These are phyloP conservation scores for Gastrophryne carolinensis DNA, from an alignment of 2,797 vertebrate genomes.

Conservation along the genomic window DNA sequence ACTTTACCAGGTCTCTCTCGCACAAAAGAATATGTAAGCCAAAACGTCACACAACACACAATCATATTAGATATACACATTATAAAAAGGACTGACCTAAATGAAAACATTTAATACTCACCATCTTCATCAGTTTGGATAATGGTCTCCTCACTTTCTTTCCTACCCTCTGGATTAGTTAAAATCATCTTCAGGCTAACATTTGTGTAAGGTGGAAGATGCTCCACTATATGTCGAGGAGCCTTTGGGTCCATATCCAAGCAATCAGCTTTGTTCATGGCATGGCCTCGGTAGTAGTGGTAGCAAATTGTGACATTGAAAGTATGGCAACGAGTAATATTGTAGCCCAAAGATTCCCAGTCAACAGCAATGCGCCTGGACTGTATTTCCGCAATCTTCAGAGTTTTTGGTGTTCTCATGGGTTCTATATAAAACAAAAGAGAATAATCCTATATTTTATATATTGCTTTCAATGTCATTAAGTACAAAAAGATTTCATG, in stretches of 20 bases:
- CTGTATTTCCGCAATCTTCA: slow-evolving; percentile 95
- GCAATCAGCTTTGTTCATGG: slow-evolving; percentile 89
- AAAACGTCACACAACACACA: no score
- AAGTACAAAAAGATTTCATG: no score
- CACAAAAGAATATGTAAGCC: no score
- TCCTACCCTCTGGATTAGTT: slow-evolving; percentile 95
- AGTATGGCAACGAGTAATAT: slow-evolving; percentile 97
- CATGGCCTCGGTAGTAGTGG: slow-evolving; percentile 86
- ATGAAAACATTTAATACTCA: slow-evolving; percentile 63
- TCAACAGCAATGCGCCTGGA: slow-evolving; percentile 92
- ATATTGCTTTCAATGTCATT: no score
- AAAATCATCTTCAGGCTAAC: slow-evolving; percentile 98
- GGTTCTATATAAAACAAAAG: slow-evolving; percentile 75
- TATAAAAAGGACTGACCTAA: no score
- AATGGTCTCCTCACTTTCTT: slow-evolving; percentile 94
- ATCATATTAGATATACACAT: no score
- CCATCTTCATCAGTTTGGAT: slow-evolving; percentile 98
- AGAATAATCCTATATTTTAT: no score
- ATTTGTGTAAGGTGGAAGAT: slow-evolving; percentile 93
- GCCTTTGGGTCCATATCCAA: slow-evolving; percentile 99
- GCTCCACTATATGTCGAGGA: slow-evolving; percentile 89
- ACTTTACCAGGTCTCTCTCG: no score
- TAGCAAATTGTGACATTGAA: slow-evolving; percentile 98
- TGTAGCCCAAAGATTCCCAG: slow-evolving; percentile 97
- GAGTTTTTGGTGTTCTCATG: slow-evolving; percentile 91